Conservation (phyloP, 2,113 vertebrate genomes). For the Rhineura floridana region DNA sequence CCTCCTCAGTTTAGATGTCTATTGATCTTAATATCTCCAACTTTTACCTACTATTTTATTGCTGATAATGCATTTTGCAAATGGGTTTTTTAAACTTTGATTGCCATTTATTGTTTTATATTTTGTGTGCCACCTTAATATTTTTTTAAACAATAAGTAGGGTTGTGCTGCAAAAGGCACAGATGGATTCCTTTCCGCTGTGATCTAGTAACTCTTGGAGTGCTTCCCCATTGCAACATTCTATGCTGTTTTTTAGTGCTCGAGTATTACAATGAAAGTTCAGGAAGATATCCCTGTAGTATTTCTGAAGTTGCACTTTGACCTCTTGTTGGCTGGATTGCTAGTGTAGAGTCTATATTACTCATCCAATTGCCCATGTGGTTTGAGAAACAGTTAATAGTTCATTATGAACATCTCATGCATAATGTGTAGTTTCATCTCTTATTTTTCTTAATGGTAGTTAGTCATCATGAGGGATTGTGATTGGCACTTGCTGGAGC, state of each 20-base stretch:
- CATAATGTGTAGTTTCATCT: too few species aligned
- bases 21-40: not conserved
- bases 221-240: not conserved
- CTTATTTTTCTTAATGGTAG: too few species aligned
- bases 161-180: not conserved
- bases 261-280: not conserved
- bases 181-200: not conserved
- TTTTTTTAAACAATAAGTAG: too few species aligned
- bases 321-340: not conserved
- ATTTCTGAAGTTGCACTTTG: not conserved
- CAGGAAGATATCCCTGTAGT: not conserved
- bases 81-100: not conserved
- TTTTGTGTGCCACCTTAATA: not conserved
- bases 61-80: not conserved
- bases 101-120: not conserved
- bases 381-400: not conserved
- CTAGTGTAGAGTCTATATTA: not conserved
- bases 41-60: not conserved
- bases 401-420: not conserved
- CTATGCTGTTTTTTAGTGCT: not conserved
- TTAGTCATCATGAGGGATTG: too few species aligned
- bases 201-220: not conserved
- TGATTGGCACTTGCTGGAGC: too few species aligned
- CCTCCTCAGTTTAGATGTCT: not conserved
- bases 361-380: not conserved